Percentiles rank a stretch among this genome's conserved stretches.
Conservation (phyloP, 2,888 invertebrate species). For the Acronicta psi region DNA sequence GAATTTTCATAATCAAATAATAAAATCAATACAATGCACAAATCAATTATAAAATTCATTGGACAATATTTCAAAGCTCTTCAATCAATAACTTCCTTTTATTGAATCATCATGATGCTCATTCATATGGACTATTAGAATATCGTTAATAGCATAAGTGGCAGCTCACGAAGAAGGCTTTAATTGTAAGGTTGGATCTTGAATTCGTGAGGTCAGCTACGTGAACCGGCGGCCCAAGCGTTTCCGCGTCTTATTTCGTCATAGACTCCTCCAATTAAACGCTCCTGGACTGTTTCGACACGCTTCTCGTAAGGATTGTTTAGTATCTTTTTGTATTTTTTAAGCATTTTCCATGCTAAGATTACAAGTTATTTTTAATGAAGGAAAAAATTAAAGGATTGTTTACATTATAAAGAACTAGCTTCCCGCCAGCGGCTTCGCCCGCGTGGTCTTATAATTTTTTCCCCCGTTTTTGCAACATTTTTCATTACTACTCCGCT, state of each 20-base stretch:
- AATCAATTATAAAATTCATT: conserved; percentile 1
- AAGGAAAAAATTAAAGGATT: no score
- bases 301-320: conserved; percentile 3
- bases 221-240: conserved; percentile 63
- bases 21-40: conserved; percentile 11
- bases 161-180: conserved; percentile 68
- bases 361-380: no score
- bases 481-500: no score
- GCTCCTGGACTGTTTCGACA: conserved; percentile 46
- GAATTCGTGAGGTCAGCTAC: conserved; percentile 74
- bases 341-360: no score
- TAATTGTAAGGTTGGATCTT: conserved; percentile 73
- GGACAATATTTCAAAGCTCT: conserved; percentile 25
- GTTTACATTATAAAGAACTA: no score
- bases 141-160: conserved; percentile 64
- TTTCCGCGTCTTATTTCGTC: conserved; percentile 68
- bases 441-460: no score
- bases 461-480: no score
- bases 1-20: no score
- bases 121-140: conserved; percentile 54
- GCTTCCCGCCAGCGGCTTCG: no score
- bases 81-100: conserved; percentile 33
- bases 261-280: conserved; percentile 55
- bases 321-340: no score
- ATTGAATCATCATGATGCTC: conserved; percentile 17